Percentiles rank a stretch among this genome's conserved stretches.
Evolutionary conservation across 1,140 invertebrate genomes (phyloP).

Genomic region (Ganaspis sp.): DNA sequence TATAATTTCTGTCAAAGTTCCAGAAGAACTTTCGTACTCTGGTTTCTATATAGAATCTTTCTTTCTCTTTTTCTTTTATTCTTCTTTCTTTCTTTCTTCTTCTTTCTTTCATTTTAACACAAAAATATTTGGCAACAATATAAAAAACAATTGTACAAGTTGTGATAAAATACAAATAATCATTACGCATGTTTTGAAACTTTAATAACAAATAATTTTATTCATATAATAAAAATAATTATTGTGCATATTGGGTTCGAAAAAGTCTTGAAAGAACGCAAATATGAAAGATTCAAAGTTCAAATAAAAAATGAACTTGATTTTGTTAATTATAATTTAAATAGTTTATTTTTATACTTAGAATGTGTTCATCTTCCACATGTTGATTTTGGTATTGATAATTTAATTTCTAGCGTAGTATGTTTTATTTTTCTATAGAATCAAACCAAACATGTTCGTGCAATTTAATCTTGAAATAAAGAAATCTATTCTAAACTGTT

Average conservation of each 20-base stretch:
- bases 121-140: too few relatives aligned
- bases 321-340: background rate
- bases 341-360: background rate
- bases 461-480: constrained; percentile 34
- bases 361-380: too few relatives aligned
- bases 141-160: too few relatives aligned
- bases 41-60: too few relatives aligned
- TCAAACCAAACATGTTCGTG: background rate
- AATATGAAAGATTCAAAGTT: background rate
- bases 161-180: too few relatives aligned
- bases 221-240: background rate
- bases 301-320: background rate
- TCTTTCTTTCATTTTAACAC: too few relatives aligned
- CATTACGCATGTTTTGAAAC: too few relatives aligned
- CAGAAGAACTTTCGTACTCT: too few relatives aligned
- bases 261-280: background rate
- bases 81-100: too few relatives aligned
- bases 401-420: background rate
- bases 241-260: background rate
- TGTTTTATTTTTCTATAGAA: background rate
- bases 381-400: background rate
- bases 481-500: constrained; percentile 70
- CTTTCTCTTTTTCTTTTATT: too few relatives aligned
- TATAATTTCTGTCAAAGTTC: too few relatives aligned
- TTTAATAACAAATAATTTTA: background rate